Percentiles rank a stretch among this genome's conserved stretches.
phyloP scores from a whole-genome alignment of 2,797 vertebrate genomes.

The Sebastes itinus region DNA sequence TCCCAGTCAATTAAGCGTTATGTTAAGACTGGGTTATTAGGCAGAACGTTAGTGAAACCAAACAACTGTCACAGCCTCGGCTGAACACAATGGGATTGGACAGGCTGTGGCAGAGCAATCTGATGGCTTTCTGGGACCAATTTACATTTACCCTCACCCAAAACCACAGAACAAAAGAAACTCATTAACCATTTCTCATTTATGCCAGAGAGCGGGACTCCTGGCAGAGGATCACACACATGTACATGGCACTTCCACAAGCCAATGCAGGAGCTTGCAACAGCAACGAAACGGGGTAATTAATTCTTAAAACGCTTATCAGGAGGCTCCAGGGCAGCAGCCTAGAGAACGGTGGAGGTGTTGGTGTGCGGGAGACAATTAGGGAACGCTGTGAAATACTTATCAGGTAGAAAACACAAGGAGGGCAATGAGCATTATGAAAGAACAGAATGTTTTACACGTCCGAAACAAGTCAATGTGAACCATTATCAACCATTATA shows the following conservation, averaged over 20 bases:
- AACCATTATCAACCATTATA: slow-evolving; percentile 58
- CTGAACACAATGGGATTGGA: slow-evolving; percentile 36
- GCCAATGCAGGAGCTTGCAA: slow-evolving; percentile 59
- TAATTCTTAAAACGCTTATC: slow-evolving; percentile 81
- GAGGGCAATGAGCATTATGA: slow-evolving; percentile 40
- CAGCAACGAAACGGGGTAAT: slow-evolving; percentile 68
- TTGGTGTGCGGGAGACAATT: slow-evolving; percentile 72
- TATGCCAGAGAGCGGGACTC: slow-evolving; percentile 57
- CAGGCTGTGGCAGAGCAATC: slow-evolving; percentile 27
- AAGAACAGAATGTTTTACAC: slow-evolving; percentile 56
- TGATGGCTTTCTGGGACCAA: slow-evolving; percentile 33
- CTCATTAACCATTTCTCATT: slow-evolving; percentile 71
- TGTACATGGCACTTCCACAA: slow-evolving; percentile 49
- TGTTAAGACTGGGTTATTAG: slow-evolving; percentile 13
- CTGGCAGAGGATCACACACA: slow-evolving; percentile 67
- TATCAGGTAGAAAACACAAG: slow-evolving; percentile 70
- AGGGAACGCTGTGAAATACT: slow-evolving; percentile 62
- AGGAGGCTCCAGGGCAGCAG: slow-evolving; percentile 68
- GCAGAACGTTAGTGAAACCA: slow-evolving; percentile 23
- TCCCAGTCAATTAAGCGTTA: neutral
- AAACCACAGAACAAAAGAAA: slow-evolving; percentile 70
- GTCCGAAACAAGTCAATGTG: slow-evolving; percentile 51
- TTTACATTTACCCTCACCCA: slow-evolving; percentile 46
- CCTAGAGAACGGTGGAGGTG: slow-evolving; percentile 63
- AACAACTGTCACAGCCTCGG: slow-evolving; percentile 13